These are phyloP conservation scores for Dryadula phaetusa DNA, from an alignment of 2,888 invertebrate species.

Conservation along the genomic window DNA sequence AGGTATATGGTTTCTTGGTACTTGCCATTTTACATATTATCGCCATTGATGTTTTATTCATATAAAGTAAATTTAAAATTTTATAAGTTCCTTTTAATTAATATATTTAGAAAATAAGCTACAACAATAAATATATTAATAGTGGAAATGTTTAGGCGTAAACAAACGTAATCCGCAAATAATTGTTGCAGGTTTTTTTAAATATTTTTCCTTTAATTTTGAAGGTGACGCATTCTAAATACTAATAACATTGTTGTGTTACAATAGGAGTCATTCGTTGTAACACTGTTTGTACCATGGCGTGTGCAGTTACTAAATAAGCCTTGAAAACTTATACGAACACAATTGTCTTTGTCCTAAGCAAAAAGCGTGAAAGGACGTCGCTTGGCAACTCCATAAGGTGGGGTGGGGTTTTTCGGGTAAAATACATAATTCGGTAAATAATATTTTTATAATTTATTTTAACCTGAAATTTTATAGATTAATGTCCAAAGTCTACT, in stretches of 20 bases:
- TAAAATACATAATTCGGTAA: too few species aligned
- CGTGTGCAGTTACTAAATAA: conserved; percentile 26
- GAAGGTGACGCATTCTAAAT: neutral
- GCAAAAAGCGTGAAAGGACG: conserved; percentile 65
- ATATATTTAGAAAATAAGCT: neutral
- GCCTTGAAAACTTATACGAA: conserved; percentile 53
- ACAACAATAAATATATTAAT: too few species aligned
- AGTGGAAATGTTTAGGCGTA: too few species aligned
- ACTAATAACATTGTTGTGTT: neutral
- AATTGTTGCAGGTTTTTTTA: neutral
- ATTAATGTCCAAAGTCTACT: too few species aligned
- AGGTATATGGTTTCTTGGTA: conserved; percentile 16
- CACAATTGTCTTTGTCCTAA: conserved; percentile 69
- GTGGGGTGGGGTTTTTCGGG: neutral
- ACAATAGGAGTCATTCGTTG: conserved; percentile 1
- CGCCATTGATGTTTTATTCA: neutral
- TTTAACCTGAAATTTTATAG: too few species aligned
- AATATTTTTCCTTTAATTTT: neutral
- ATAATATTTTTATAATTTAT: too few species aligned
- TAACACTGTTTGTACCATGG: neutral
- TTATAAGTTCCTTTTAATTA: neutral
- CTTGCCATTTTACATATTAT: conserved; percentile 1
- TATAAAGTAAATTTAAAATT: neutral
- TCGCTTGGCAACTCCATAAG: conserved; percentile 58
- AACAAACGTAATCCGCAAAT: too few species aligned